Percentiles rank a stretch among this genome's conserved stretches.
Conservation (phyloP, 35 echinoderm and acorn worm species). For the Eucidaris tribuloides region DNA sequence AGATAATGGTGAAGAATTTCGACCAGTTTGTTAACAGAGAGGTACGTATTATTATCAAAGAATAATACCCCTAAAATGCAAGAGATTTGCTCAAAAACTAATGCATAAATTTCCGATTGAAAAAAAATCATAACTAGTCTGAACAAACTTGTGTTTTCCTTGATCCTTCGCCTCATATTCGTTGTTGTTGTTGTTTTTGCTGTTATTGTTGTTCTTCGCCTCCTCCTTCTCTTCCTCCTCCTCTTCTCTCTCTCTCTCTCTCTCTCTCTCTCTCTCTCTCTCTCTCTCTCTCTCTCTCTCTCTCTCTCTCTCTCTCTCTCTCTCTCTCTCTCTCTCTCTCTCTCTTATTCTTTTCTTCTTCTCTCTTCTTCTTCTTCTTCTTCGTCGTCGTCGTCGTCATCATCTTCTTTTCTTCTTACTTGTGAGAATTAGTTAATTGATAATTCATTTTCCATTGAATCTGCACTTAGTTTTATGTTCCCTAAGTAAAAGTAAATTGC, state of each 20-base stretch:
- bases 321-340: neutral
- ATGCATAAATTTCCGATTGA: neutral
- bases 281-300: neutral
- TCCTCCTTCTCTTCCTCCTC: neutral
- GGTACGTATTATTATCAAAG: neutral
- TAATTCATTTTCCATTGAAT: too few species aligned
- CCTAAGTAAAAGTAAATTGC: too few species aligned
- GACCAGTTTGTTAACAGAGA: neutral
- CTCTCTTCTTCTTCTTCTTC: neutral
- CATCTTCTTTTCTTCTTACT: neutral
- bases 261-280: neutral
- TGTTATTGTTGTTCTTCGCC: neutral
- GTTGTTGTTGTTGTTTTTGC: neutral
- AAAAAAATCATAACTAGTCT: neutral
- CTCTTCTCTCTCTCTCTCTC: neutral
- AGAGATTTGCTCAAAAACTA: neutral
- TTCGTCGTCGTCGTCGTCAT: neutral
- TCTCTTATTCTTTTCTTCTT: neutral
- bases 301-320: neutral
- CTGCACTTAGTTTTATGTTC: too few species aligned
- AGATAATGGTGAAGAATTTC: conserved; percentile 17
- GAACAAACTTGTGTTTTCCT: neutral
- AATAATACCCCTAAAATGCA: neutral
- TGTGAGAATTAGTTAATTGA: too few species aligned
- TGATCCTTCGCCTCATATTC: neutral